These are phyloP conservation scores for Hydroisotoma schaefferi DNA, from an alignment of 2,888 invertebrate genomes.

Conservation along the genomic window DNA sequence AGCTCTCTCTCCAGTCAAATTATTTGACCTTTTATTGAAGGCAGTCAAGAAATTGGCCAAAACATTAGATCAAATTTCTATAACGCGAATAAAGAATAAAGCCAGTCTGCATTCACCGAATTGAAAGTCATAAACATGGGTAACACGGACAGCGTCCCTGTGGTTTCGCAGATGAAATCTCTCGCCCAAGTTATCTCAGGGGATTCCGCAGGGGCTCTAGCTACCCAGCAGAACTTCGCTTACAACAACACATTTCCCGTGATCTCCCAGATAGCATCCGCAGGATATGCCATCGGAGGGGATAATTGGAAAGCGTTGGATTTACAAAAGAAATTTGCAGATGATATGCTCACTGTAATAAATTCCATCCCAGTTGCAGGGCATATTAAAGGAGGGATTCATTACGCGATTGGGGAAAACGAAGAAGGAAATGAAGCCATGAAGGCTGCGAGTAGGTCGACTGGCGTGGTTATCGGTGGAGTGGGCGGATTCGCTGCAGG, in stretches of 20 bases:
- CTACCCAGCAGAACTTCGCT: conserved; percentile 43
- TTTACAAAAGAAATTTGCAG: conserved; percentile 44
- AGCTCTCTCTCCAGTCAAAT: no score
- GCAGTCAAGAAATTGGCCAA: no score
- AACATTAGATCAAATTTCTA: no score
- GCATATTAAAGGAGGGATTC: conserved; percentile 44
- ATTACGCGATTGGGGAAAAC: conserved; percentile 43
- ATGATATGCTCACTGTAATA: conserved; percentile 37
- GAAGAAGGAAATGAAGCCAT: conserved; percentile 44
- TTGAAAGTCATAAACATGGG: no score
- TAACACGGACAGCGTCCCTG: conserved; percentile 45
- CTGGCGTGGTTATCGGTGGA: conserved; percentile 43
- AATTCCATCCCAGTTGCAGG: conserved; percentile 45
- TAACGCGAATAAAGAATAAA: no score
- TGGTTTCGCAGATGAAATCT: conserved; percentile 43
- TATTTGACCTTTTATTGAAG: no score
- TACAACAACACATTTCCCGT: conserved; percentile 47
- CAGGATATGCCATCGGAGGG: conserved; percentile 44
- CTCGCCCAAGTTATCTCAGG: conserved; percentile 40
- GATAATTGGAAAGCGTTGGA: conserved; percentile 37
- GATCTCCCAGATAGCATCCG: conserved; percentile 40
- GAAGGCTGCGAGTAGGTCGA: conserved; percentile 43
- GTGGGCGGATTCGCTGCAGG: conserved; percentile 44
- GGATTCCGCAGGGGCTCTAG: conserved; percentile 37
- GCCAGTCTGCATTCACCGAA: no score